Percentiles rank a stretch among this genome's conserved stretches.
These are phyloP conservation scores for Pristionchus japonicus DNA, from an alignment of 2,888 invertebrate species.

Conservation along the genomic window DNA sequence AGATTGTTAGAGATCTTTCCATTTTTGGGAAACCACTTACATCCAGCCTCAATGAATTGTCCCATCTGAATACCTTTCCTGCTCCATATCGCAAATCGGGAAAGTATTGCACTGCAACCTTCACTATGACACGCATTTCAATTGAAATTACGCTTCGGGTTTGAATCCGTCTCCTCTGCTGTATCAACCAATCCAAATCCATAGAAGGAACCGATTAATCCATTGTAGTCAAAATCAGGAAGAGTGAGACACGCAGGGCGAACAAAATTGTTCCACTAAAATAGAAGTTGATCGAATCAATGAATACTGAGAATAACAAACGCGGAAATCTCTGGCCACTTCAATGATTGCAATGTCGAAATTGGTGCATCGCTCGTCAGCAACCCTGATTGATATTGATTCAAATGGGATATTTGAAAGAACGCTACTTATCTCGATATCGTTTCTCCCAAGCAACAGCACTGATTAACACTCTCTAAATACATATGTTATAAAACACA, in stretches of 20 bases:
- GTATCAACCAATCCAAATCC: background rate
- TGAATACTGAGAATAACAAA: background rate
- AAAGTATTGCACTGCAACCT: background rate
- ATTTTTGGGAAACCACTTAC: background rate
- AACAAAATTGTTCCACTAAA: background rate
- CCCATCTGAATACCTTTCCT: background rate
- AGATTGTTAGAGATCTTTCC: no score
- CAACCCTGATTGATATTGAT: background rate
- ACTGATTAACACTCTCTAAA: background rate
- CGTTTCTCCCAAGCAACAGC: background rate
- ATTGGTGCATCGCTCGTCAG: background rate
- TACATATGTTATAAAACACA: background rate
- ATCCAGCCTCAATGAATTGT: background rate
- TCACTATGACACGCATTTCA: background rate
- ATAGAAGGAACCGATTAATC: background rate
- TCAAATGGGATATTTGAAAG: background rate
- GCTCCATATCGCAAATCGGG: background rate
- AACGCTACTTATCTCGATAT: background rate
- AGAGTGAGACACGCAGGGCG: background rate
- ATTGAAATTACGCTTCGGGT: background rate
- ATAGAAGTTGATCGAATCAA: background rate
- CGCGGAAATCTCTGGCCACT: background rate
- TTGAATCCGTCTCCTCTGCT: background rate
- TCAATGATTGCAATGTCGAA: slow-evolving; percentile 9
- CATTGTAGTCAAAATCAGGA: background rate